These are phyloP conservation scores for Amia ocellicauda DNA, from an alignment of 2,113 vertebrate genomes.

Conservation along the genomic window DNA sequence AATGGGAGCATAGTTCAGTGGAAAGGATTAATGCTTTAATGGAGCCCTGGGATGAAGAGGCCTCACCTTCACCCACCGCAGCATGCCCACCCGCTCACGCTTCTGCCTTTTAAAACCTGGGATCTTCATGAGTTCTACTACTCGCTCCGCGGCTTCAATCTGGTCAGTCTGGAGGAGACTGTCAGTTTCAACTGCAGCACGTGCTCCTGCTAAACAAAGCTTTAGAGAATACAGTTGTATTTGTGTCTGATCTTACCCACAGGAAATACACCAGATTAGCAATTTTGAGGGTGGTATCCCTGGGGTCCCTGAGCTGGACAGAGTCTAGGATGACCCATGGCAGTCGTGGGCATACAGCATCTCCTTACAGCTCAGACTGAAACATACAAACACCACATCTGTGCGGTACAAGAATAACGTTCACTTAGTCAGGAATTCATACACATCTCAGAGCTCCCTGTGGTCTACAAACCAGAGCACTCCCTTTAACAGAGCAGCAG, in stretches of 20 bases:
- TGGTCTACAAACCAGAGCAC: too few relatives aligned
- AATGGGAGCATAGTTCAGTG: too few relatives aligned
- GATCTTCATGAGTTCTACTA: slow-evolving; percentile 43
- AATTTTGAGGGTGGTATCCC: slow-evolving; percentile 44
- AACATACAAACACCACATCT: slow-evolving; percentile 54
- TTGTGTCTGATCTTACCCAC: slow-evolving; percentile 43
- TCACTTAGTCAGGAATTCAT: too few relatives aligned
- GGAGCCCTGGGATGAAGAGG: too few relatives aligned
- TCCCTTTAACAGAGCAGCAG: too few relatives aligned
- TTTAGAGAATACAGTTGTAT: background rate
- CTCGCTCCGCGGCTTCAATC: slow-evolving; percentile 48
- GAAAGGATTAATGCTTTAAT: too few relatives aligned
- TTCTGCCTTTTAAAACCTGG: slow-evolving; percentile 37
- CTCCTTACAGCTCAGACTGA: slow-evolving; percentile 56
- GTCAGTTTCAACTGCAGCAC: too few relatives aligned
- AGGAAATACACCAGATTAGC: slow-evolving; percentile 42
- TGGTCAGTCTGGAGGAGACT: slow-evolving; percentile 38
- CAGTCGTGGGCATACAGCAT: slow-evolving; percentile 59
- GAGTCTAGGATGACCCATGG: slow-evolving; percentile 59
- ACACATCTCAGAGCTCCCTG: too few relatives aligned
- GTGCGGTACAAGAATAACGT: slow-evolving; percentile 8
- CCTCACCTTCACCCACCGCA: slow-evolving; percentile 56
- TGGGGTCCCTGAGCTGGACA: slow-evolving; percentile 49
- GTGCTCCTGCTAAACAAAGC: too few relatives aligned
- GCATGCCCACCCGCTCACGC: slow-evolving; percentile 31